Conservation (phyloP, 2,113 vertebrate genomes). For the Megaceryle torquata region DNA sequence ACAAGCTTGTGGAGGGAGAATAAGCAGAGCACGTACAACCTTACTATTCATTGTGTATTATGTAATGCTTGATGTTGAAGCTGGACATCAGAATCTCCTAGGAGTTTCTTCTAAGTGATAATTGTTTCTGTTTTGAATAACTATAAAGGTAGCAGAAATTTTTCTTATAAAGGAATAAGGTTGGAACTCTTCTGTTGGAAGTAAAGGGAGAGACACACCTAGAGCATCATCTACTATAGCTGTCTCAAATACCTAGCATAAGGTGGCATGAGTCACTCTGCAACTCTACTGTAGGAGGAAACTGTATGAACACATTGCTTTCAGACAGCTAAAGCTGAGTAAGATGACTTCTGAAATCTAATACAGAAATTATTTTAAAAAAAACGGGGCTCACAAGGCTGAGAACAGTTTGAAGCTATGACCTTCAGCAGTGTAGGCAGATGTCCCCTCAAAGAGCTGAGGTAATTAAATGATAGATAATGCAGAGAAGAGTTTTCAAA, state of each 20-base stretch:
- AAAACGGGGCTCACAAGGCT: background rate
- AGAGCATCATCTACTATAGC: background rate
- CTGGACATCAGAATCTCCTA: background rate
- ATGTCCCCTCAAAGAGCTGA: background rate
- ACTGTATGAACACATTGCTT: background rate
- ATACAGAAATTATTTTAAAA: background rate
- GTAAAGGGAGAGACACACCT: background rate
- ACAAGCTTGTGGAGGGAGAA: background rate
- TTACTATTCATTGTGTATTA: background rate
- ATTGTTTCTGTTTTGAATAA: background rate
- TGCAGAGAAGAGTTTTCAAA: background rate
- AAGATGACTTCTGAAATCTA: background rate
- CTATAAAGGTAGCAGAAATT: background rate
- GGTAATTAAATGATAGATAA: background rate
- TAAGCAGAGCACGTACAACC: background rate
- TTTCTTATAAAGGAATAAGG: background rate
- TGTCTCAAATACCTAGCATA: background rate
- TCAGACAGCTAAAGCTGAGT: background rate
- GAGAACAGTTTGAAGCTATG: background rate
- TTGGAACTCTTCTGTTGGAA: background rate
- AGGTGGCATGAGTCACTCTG: background rate
- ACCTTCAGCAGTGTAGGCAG: background rate
- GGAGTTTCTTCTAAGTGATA: background rate
- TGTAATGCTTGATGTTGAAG: background rate
- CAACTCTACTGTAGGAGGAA: background rate